Evolutionary conservation across 2,113 vertebrate species (phyloP), one percentile per base, ranked within the genome.

Genomic region (Myocastor coypus): DNA sequence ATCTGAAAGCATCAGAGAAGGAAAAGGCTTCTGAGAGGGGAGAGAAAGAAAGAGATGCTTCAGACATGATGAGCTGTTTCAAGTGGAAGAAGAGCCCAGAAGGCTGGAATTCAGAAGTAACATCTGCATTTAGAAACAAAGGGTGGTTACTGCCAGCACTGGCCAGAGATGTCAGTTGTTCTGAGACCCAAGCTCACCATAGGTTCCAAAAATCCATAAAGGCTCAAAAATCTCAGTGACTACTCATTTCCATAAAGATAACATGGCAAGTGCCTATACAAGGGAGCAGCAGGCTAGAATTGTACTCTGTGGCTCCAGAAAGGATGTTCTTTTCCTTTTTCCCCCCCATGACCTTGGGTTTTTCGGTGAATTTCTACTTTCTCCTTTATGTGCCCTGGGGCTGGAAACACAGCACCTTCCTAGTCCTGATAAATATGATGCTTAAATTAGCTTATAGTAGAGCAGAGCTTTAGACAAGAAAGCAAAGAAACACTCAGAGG

Each of bases 1-100:
- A 92, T 37, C 87, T 83, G 32, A 97, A 83, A 96, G 61, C 93
- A 77, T 78, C 59, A 66, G 91, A 97, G 32, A 94, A 97, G 69
- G 96, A 81, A 57, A 94, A 59, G 85, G 96, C 24, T 63, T 83
- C 19, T 89, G 55, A 17, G 91, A 59, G 52, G 40, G 26, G 16
- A 30, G 2, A 16, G 37, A 28, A 55, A 52, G 46, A 80, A n/a
- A 68, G 19, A 0, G n/a, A 85, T 66, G 77, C 77, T 90, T 95
- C 84, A 83, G 52, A 93, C 73, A 83, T 32, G 82, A 84, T 63
- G 55, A 87, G 64, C 3, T 24, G 37, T 88, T 96, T 64, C 81
- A 81, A 88, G 78, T 83, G 88, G 91, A 78, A 34, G 84, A 85
- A 96, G 89, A 87, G 50, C 22, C 89, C 73, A 63, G 84, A 89